A percentile compares a stretch with the other conserved stretches of the same genome.
Conservation (phyloP, 2,888 invertebrate species). For the Apocheima hispidaria region DNA sequence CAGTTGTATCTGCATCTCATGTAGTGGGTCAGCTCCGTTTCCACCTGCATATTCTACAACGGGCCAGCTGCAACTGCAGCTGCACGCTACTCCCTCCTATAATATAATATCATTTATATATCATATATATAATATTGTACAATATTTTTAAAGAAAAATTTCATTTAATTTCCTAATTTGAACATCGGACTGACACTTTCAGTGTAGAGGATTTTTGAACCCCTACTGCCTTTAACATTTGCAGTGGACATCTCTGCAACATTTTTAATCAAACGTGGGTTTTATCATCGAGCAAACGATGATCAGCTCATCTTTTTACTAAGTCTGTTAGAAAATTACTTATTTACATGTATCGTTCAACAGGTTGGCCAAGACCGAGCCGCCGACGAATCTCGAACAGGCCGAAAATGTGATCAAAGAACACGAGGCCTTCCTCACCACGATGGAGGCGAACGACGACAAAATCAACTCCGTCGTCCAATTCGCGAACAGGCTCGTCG, state of each 20-base stretch:
- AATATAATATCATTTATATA: too few species aligned
- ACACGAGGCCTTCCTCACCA: slow-evolving; percentile 99
- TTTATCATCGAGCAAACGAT: neutral
- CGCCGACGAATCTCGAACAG: slow-evolving; percentile 97
- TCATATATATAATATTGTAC: too few species aligned
- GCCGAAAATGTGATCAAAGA: slow-evolving; percentile 98
- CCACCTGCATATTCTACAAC: too few species aligned
- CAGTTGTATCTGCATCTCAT: too few species aligned
- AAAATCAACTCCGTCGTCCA: slow-evolving; percentile 98
- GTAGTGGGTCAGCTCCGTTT: too few species aligned
- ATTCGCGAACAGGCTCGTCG: slow-evolving; percentile 95
- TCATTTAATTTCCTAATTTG: too few species aligned
- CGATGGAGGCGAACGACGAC: slow-evolving; percentile 99
- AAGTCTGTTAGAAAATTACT: neutral
- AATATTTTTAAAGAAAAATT: too few species aligned
- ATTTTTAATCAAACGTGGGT: neutral
- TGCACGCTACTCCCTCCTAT: too few species aligned
- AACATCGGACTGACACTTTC: neutral
- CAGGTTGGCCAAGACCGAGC: slow-evolving; percentile 96
- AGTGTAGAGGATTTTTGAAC: neutral
- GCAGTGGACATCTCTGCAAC: too few species aligned
- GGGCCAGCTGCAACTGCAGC: too few species aligned
- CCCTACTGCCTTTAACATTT: too few species aligned
- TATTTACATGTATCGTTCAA: slow-evolving; percentile 7
- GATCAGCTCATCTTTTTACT: neutral